These are phyloP conservation scores for Rotaria socialis DNA, from an alignment of 2,888 invertebrate genomes.

Conservation along the genomic window DNA sequence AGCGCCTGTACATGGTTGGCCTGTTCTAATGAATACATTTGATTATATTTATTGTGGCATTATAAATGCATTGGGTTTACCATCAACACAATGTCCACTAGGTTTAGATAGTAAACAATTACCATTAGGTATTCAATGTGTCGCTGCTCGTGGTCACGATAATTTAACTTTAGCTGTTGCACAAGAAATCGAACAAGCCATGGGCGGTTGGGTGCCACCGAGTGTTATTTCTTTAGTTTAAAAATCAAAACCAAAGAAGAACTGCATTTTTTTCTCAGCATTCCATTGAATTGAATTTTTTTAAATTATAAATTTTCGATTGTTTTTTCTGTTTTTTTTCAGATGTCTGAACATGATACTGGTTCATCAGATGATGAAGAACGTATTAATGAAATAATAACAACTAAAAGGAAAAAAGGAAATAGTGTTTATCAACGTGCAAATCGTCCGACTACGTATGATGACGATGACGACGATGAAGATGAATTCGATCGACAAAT, in stretches of 20 bases:
- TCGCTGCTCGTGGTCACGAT: conserved; percentile 73
- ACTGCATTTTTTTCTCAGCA: no score
- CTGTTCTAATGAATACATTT: conserved; percentile 69
- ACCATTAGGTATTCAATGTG: conserved; percentile 74
- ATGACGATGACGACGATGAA: conserved; percentile 34
- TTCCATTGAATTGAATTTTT: no score
- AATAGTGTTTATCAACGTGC: not conserved
- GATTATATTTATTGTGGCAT: conserved; percentile 82
- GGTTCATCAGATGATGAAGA: not conserved
- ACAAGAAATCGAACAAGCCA: conserved; percentile 70
- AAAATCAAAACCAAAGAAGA: no score
- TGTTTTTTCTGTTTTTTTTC: not conserved
- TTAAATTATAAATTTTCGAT: not conserved
- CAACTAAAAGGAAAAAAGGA: not conserved
- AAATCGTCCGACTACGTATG: not conserved
- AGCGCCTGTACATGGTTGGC: conserved; percentile 82
- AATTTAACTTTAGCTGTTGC: conserved; percentile 76
- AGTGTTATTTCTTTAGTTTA: not conserved
- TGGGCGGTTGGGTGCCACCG: conserved; percentile 72
- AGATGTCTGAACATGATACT: conserved; percentile 15
- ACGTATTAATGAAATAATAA: not conserved
- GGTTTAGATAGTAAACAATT: conserved; percentile 71
- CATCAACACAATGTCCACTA: conserved; percentile 77
- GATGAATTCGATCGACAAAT: conserved; percentile 42
- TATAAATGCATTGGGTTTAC: conserved; percentile 79